Conservation (phyloP, 2,113 vertebrate genomes). For the Thalassoma bifasciatum region DNA sequence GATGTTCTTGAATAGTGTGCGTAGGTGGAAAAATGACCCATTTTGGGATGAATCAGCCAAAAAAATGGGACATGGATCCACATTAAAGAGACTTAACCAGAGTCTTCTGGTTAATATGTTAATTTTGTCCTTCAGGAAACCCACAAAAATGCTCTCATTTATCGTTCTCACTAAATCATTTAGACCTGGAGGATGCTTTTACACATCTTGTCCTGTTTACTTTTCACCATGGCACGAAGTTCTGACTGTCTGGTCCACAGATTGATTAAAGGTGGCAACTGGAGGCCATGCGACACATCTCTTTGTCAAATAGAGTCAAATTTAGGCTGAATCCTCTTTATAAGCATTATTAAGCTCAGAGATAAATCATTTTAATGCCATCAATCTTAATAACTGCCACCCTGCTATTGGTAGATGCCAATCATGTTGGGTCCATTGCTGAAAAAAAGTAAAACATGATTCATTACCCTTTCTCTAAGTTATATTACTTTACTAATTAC, state of each 20-base stretch:
- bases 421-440: no score
- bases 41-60: slow-evolving; percentile 7
- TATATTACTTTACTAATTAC: no score
- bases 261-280: neutral
- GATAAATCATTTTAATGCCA: no score
- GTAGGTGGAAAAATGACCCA: slow-evolving; percentile 10
- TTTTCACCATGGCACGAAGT: neutral
- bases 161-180: slow-evolving; percentile 3
- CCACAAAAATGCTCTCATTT: neutral
- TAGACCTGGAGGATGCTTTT: neutral
- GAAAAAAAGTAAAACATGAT: no score
- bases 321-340: no score
- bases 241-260: neutral
- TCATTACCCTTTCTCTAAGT: no score
- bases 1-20: slow-evolving; percentile 53
- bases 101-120: neutral
- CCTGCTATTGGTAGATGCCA: no score
- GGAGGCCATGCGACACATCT: neutral
- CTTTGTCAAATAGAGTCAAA: neutral
- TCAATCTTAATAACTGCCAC: no score
- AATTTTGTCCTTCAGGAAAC: slow-evolving; percentile 31
- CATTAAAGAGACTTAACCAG: slow-evolving; percentile 43
- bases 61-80: slow-evolving; percentile 16
- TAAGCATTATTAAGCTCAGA: no score
- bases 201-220: neutral